Evolutionary conservation across 2,113 vertebrate genomes (phyloP).

Genomic region (Emydocephalus ijimae): DNA sequence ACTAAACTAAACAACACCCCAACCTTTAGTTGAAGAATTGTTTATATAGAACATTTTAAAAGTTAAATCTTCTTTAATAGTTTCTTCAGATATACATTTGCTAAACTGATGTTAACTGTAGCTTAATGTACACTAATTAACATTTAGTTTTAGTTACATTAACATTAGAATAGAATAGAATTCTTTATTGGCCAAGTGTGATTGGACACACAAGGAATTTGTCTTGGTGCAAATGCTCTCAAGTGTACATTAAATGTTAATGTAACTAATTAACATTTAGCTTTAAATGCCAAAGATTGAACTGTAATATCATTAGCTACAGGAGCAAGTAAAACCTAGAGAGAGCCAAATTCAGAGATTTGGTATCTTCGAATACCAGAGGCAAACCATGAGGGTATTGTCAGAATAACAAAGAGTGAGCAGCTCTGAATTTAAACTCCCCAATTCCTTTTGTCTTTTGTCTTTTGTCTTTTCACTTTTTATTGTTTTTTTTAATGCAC

Average conservation of each 20-base stretch:
- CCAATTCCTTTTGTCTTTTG: not conserved
- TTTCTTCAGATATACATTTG: not conserved
- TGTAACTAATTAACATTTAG: not conserved
- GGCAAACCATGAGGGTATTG: not conserved
- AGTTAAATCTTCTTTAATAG: not conserved
- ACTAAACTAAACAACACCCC: not conserved
- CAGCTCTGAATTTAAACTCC: not conserved
- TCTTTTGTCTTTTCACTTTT: not conserved
- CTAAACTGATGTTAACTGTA: not conserved
- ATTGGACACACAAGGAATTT: too few relatives aligned
- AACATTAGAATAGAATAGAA: not conserved
- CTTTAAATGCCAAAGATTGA: not conserved
- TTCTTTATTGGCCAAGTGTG: too few relatives aligned
- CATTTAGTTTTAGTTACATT: not conserved
- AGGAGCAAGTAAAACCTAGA: too few relatives aligned
- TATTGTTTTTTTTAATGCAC: not conserved
- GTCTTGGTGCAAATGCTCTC: too few relatives aligned
- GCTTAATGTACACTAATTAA: not conserved
- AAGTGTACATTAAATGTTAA: not conserved
- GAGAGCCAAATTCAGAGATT: not conserved
- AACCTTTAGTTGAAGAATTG: not conserved
- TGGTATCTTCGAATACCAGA: not conserved
- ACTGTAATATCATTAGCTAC: not conserved
- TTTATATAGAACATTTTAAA: not conserved
- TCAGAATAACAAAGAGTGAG: not conserved